Conservation (phyloP, 2,888 invertebrate species). For the Pterostichus madidus region DNA sequence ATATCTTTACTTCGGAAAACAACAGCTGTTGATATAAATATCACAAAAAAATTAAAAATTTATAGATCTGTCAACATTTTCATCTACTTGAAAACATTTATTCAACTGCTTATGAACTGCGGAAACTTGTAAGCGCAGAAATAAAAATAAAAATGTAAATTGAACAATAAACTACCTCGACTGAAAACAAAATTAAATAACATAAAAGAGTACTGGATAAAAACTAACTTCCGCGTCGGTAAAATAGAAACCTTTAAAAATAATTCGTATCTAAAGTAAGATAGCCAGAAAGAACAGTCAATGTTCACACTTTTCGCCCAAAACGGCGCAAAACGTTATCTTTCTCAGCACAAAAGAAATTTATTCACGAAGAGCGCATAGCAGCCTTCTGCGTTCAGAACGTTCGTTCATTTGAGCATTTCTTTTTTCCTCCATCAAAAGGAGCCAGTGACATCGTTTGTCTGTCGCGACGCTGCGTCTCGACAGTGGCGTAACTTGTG, state of each 20-base stretch:
- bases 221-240: constrained; percentile 12
- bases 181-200: no score
- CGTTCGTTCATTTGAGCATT: constrained; percentile 49
- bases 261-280: constrained; percentile 18
- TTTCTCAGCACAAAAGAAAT: constrained; percentile 40
- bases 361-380: constrained; percentile 43
- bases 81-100: not conserved
- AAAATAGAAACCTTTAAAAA: constrained; percentile 24
- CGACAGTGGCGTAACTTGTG: not conserved
- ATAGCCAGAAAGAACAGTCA: constrained; percentile 15
- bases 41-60: constrained; percentile 29
- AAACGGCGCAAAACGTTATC: constrained; percentile 47
- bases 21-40: constrained; percentile 49
- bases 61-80: constrained; percentile 18
- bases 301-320: constrained; percentile 32
- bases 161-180: not conserved
- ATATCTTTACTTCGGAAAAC: constrained; percentile 39
- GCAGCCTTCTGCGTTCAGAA: not conserved
- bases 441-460: constrained; percentile 19
- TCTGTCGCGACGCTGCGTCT: constrained; percentile 6
- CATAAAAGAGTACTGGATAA: no score
- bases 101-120: not conserved
- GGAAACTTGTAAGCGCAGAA: not conserved
- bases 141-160: constrained; percentile 18
- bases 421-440: constrained; percentile 37